Evolutionary conservation across 2,888 invertebrate species (phyloP).

Genomic region (Gastracanthus pulcherrimus): DNA sequence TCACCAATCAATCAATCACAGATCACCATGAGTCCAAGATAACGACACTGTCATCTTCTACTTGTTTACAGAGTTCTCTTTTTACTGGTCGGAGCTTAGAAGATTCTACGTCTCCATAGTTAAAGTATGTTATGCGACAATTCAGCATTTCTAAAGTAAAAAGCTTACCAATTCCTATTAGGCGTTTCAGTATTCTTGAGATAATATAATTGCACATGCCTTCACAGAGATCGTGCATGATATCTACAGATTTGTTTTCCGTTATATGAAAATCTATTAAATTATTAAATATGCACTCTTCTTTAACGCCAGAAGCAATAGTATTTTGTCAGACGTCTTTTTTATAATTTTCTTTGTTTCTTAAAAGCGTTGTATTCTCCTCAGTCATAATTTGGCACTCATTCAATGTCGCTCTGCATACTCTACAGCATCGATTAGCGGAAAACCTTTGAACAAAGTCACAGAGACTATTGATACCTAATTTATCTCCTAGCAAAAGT

Average conservation of each 20-base stretch:
- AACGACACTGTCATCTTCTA: no score
- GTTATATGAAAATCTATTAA: conserved; percentile 3
- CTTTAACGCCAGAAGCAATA: background rate
- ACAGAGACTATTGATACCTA: background rate
- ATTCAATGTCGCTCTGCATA: background rate
- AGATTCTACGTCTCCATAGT: no score
- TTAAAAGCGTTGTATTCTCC: background rate
- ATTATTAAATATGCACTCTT: background rate
- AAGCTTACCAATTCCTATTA: no score
- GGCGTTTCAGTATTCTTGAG: background rate
- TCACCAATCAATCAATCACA: no score
- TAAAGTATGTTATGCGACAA: no score
- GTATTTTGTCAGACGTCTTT: background rate
- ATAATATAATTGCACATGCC: background rate
- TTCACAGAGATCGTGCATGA: conserved; percentile 10
- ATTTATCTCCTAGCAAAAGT: background rate
- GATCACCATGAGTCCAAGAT: no score
- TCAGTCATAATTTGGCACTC: background rate
- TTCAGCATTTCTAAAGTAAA: no score
- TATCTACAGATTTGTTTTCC: background rate
- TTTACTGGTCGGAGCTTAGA: no score
- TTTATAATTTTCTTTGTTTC: conserved; percentile 7
- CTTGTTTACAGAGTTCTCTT: no score
- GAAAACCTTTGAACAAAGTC: background rate
- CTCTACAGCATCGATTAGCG: background rate